phyloP scores from a whole-genome alignment of 2,113 vertebrate genomes.

The Melanerpes formicivorus region DNA sequence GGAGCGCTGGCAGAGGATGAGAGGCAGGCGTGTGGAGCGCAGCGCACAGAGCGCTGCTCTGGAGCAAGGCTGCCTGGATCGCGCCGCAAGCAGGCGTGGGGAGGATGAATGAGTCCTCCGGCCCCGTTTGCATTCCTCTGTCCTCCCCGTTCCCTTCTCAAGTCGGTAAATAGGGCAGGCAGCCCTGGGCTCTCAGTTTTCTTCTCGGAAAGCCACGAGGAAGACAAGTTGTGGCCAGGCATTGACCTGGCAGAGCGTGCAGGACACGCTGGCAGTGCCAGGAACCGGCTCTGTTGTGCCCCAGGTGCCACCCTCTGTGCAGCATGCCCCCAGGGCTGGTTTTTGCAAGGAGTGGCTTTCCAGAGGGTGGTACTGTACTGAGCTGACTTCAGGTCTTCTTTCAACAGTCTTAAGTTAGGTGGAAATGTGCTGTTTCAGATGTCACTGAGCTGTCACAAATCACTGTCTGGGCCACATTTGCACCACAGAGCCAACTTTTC shows the following conservation, averaged over 20 bases:
- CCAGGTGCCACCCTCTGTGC: not conserved
- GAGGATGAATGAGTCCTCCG: conserved; percentile 16
- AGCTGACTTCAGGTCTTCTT: not conserved
- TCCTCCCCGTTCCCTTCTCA: not conserved
- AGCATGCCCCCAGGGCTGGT: not conserved
- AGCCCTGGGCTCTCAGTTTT: not conserved
- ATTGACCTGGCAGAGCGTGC: not conserved
- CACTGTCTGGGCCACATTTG: not conserved
- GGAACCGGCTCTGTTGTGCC: accelerated
- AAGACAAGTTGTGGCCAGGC: accelerated
- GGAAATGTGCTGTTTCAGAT: not conserved
- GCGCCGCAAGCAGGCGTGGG: accelerated
- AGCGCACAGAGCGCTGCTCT: not conserved
- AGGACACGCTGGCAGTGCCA: not conserved
- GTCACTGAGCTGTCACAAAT: not conserved
- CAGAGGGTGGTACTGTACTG: accelerated
- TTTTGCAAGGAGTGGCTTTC: not conserved
- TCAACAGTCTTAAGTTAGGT: not conserved
- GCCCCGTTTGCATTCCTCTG: conserved; percentile 21
- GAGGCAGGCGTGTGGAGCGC: not conserved
- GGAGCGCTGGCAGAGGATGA: conserved; percentile 47
- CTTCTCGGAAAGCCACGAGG: not conserved
- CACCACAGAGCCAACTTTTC: not conserved
- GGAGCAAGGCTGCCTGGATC: conserved; percentile 6
- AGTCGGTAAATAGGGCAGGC: not conserved